phyloP scores from a whole-genome alignment of 2,113 vertebrate genomes.

The Dascyllus trimaculatus region DNA sequence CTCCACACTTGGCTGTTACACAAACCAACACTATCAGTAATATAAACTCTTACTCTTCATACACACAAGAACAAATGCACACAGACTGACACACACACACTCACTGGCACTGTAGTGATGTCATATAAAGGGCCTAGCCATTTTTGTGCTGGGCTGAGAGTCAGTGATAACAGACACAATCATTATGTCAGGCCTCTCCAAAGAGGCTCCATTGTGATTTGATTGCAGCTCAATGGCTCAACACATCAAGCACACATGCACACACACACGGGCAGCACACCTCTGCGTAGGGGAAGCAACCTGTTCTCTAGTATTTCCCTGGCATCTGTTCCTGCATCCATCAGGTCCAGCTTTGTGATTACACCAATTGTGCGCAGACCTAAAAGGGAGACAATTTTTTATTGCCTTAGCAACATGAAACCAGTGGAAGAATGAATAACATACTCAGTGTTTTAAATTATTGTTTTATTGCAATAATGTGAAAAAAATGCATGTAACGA shows the following conservation, averaged over 20 bases:
- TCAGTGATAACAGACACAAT: conserved; percentile 14
- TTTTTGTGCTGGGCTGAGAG: neutral
- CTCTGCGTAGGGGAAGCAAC: conserved; percentile 93
- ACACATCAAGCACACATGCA: neutral
- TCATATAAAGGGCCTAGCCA: conserved; percentile 1
- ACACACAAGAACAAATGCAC: neutral
- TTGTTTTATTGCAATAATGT: neutral
- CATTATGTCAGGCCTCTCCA: neutral
- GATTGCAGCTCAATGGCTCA: conserved; percentile 2
- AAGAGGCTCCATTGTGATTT: neutral
- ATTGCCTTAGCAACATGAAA: neutral
- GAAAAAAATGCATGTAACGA: neutral
- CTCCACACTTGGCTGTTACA: conserved; percentile 16
- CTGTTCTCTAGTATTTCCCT: conserved; percentile 92
- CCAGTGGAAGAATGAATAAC: neutral
- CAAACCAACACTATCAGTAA: conserved; percentile 3
- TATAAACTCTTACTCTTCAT: neutral
- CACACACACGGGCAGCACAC: conserved; percentile 71
- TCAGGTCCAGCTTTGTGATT: conserved; percentile 95
- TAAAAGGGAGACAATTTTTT: conserved; percentile 52
- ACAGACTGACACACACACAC: neutral
- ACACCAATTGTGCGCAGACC: conserved; percentile 94
- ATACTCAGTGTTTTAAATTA: neutral
- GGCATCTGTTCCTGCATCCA: conserved; percentile 95
- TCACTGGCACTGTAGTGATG: neutral